phyloP scores from a whole-genome alignment of 2,113 vertebrate genomes.

The Aleadryas rufinucha region DNA sequence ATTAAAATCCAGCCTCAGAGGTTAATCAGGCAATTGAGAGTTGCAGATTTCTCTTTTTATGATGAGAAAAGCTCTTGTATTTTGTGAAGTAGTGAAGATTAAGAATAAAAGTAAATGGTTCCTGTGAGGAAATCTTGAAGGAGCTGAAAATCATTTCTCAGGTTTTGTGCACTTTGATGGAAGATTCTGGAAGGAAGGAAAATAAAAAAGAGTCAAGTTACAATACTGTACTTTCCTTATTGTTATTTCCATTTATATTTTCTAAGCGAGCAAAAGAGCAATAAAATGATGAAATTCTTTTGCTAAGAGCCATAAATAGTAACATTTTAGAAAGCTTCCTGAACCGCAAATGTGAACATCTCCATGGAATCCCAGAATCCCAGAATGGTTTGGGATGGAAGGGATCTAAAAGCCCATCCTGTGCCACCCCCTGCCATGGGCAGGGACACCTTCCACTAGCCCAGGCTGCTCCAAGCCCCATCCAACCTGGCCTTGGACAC shows the following conservation, averaged over 20 bases:
- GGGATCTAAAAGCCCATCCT: not conserved
- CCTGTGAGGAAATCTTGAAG: not conserved
- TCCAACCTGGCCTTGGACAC: not conserved
- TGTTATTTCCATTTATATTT: not conserved
- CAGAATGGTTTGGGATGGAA: rapidly evolving
- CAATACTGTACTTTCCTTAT: not conserved
- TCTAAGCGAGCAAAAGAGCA: not conserved
- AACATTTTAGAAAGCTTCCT: not conserved
- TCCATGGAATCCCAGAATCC: not conserved
- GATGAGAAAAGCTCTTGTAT: not conserved
- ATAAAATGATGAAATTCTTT: not conserved
- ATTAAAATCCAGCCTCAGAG: not conserved
- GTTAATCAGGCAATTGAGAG: not conserved
- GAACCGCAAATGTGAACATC: not conserved
- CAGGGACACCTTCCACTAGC: rapidly evolving
- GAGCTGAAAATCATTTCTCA: not conserved
- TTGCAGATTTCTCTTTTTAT: not conserved
- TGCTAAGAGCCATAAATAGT: not conserved
- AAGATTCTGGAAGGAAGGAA: not conserved
- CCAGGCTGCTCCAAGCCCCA: rapidly evolving
- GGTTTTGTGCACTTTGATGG: not conserved
- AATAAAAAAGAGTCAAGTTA: not conserved
- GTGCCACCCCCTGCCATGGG: not conserved
- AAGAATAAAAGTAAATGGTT: not conserved
- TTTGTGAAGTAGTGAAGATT: not conserved